Evolutionary conservation across 1,140 invertebrate species (phyloP).

Genomic region (Lucilia sericata): DNA sequence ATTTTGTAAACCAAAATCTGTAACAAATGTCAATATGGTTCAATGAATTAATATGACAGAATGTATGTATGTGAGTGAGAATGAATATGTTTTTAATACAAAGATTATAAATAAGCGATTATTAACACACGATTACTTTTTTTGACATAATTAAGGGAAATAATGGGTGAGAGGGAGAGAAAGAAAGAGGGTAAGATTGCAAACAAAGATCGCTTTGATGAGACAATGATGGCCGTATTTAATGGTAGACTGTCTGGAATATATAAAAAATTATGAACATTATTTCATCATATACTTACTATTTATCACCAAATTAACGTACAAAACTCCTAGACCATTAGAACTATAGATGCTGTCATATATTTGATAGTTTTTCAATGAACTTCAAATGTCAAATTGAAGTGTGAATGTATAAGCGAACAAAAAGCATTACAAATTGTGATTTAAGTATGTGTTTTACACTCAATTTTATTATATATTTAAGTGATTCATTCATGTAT

Average conservation of each 20-base stretch:
- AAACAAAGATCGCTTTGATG: neutral
- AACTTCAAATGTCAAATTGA: neutral
- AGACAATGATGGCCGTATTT: neutral
- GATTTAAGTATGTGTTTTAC: neutral
- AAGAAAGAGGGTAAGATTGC: neutral
- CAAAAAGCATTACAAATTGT: constrained; percentile 7
- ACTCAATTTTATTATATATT: neutral
- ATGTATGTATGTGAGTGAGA: neutral
- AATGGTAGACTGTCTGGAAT: neutral
- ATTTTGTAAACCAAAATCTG: constrained; percentile 24
- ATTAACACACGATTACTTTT: constrained; percentile 31
- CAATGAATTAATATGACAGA: neutral
- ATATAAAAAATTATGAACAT: neutral
- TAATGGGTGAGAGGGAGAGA: neutral
- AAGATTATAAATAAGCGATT: constrained; percentile 35
- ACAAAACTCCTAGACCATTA: neutral
- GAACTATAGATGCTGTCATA: neutral
- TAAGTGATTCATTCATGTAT: neutral
- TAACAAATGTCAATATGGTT: constrained; percentile 5
- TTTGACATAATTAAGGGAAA: constrained; percentile 33
- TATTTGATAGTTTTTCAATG: neutral
- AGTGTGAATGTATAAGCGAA: neutral
- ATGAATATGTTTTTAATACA: neutral
- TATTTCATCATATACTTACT: neutral
- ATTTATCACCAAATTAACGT: neutral